phyloP scores from a whole-genome alignment of 2,888 invertebrate genomes.

The Candidula unifasciata region DNA sequence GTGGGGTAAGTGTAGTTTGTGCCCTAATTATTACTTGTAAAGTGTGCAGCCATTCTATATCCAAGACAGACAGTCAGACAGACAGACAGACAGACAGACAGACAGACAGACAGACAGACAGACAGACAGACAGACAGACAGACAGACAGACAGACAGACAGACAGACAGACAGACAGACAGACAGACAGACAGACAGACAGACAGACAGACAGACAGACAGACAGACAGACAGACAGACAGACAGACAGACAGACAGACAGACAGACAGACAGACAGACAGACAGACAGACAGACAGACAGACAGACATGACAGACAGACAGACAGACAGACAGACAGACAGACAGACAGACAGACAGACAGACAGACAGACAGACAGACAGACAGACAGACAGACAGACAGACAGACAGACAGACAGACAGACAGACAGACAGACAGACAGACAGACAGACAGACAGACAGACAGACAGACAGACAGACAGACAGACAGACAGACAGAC shows the following conservation, averaged over 20 bases:
- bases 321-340: not conserved
- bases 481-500: conserved; percentile 30
- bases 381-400: not conserved
- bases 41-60: too few relatives aligned
- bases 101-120: not conserved
- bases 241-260: not conserved
- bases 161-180: conserved; percentile 3
- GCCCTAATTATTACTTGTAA: too few relatives aligned
- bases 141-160: not conserved
- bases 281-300: not conserved
- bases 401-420: conserved; percentile 13
- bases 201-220: not conserved
- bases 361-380: not conserved
- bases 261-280: not conserved
- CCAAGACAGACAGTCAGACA: not conserved
- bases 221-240: not conserved
- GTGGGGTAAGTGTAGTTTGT: too few relatives aligned
- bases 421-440: conserved; percentile 19
- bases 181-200: conserved; percentile 12
- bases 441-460: not conserved
- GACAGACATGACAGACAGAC: too few relatives aligned
- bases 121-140: conserved; percentile 6
- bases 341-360: not conserved
- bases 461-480: conserved; percentile 23
- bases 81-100: not conserved